These are phyloP conservation scores for Lucifuga dentata DNA, from an alignment of 2,113 vertebrate species.

Conservation along the genomic window DNA sequence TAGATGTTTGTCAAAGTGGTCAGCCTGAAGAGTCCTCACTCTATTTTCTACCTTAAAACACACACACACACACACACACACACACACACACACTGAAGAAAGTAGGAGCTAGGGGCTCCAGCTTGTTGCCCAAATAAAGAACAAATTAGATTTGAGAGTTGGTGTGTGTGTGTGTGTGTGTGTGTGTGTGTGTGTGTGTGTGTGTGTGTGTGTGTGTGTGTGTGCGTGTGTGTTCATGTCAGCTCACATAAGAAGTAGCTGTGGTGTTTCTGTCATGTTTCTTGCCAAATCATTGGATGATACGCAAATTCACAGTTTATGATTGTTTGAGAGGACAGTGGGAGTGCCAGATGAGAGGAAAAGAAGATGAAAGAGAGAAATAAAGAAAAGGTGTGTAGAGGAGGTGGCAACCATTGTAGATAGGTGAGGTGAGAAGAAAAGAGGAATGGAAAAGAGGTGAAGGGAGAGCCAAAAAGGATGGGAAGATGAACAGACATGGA, in stretches of 20 bases:
- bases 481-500: too few relatives aligned
- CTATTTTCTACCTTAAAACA: neutral
- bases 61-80: slow-evolving; percentile 12
- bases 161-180: neutral
- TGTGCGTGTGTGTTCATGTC: slow-evolving; percentile 5
- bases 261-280: slow-evolving; percentile 14
- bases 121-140: too few relatives aligned
- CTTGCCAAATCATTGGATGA: slow-evolving; percentile 25
- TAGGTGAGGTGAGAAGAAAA: neutral
- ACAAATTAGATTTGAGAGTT: too few relatives aligned
- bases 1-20: too few relatives aligned
- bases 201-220: slow-evolving; percentile 25
- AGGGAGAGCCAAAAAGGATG: too few relatives aligned
- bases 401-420: neutral
- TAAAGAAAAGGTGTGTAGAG: neutral
- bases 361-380: neutral
- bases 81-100: neutral
- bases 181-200: slow-evolving; percentile 31
- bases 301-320: neutral
- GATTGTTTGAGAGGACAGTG: slow-evolving; percentile 16
- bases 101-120: too few relatives aligned
- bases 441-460: too few relatives aligned
- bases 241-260: slow-evolving; percentile 8
- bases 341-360: slow-evolving; percentile 1
- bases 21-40: too few relatives aligned